These are phyloP conservation scores for Idris sp. DNA, from an alignment of 1,140 invertebrate species.

Conservation along the genomic window DNA sequence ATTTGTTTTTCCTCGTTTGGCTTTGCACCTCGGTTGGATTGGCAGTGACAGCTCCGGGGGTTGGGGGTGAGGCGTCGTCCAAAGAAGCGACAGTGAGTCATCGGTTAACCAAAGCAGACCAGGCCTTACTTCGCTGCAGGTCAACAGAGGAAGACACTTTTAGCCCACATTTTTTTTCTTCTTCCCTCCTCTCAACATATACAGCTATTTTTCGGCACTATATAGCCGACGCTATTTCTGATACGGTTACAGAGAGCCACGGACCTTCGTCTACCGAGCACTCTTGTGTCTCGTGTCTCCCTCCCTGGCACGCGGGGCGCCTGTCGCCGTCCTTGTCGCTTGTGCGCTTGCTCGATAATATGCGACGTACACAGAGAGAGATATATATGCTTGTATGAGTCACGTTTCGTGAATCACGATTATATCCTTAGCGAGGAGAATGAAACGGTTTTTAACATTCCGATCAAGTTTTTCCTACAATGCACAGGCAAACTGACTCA, in stretches of 20 bases:
- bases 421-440: constrained; percentile 61
- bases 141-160: constrained; percentile 74
- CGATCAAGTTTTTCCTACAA: constrained; percentile 54
- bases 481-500: too few relatives aligned
- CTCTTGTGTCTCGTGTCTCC: constrained; percentile 30
- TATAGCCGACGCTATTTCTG: constrained; percentile 61
- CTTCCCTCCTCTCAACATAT: constrained; percentile 54
- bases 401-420: constrained; percentile 62
- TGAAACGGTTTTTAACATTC: constrained; percentile 63
- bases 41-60: constrained; percentile 30
- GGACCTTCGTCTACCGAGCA: constrained; percentile 40
- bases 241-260: constrained; percentile 49
- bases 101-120: constrained; percentile 69
- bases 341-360: constrained; percentile 46
- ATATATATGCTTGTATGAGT: constrained; percentile 54
- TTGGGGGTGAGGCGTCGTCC: constrained; percentile 25
- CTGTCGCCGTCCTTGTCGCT: constrained; percentile 1
- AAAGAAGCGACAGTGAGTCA: constrained; percentile 68
- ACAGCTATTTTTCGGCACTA: too few relatives aligned
- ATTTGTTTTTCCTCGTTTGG: too few relatives aligned
- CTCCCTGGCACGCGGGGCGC: constrained; percentile 4
- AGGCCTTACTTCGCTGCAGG: constrained; percentile 70
- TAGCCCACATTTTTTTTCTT: constrained; percentile 72
- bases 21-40: too few relatives aligned
- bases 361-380: constrained; percentile 56